These are phyloP conservation scores for Drosophila orosa DNA, from an alignment of 1,140 invertebrate species.

Conservation along the genomic window DNA sequence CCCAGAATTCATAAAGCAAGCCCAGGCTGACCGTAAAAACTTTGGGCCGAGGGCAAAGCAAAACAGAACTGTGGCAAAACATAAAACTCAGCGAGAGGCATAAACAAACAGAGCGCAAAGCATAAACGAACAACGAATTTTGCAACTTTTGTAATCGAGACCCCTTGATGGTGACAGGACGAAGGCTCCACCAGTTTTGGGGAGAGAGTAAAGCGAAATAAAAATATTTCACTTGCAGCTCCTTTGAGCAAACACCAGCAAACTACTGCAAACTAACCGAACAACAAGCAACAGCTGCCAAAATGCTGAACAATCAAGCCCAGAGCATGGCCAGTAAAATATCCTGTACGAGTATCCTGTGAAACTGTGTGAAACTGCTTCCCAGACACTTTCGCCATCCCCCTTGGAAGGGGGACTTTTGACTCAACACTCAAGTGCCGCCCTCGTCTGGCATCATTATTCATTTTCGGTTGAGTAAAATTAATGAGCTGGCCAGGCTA, in stretches of 20 bases:
- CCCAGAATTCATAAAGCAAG: conserved; percentile 18
- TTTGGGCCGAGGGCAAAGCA: conserved; percentile 21
- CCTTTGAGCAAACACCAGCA: conserved; percentile 42
- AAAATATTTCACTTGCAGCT: conserved; percentile 44
- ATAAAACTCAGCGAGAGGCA: conserved; percentile 36
- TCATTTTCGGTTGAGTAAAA: conserved; percentile 47
- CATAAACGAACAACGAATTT: conserved; percentile 41
- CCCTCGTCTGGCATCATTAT: conserved; percentile 24
- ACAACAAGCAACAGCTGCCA: conserved; percentile 54
- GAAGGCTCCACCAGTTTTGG: conserved; percentile 14
- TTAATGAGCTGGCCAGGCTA: conserved; percentile 40
- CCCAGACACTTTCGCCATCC: conserved; percentile 17
- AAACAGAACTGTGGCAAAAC: conserved; percentile 42
- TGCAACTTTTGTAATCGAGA: conserved; percentile 48
- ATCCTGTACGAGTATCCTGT: conserved; percentile 19
- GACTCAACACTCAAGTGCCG: conserved; percentile 11
- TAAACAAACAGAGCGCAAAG: conserved; percentile 44
- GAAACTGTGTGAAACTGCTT: conserved; percentile 36
- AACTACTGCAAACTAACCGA: conserved; percentile 39
- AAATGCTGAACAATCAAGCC: conserved; percentile 41
- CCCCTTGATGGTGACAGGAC: conserved; percentile 39
- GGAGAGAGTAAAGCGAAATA: conserved; percentile 17
- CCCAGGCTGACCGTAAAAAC: conserved; percentile 33
- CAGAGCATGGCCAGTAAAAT: conserved; percentile 23
- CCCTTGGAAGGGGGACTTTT: conserved; percentile 1